These are phyloP conservation scores for Aphidius colemani DNA, from an alignment of 2,888 invertebrate genomes.

Conservation along the genomic window DNA sequence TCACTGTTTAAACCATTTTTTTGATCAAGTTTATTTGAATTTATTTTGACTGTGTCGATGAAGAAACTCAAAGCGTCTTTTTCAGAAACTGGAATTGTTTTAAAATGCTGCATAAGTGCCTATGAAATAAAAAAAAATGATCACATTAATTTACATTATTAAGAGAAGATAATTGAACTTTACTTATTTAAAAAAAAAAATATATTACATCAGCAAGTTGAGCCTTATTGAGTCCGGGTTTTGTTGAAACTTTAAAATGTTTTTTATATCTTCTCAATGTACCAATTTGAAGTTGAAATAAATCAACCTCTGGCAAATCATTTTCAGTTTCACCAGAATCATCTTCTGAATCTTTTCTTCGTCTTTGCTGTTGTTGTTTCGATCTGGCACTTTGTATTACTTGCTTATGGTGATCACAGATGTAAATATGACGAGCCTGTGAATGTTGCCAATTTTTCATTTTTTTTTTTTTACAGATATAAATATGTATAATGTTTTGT, in stretches of 20 bases:
- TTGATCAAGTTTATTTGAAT: slow-evolving; percentile 84
- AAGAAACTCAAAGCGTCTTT: slow-evolving; percentile 94
- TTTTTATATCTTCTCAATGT: slow-evolving; percentile 92
- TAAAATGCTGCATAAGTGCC: slow-evolving; percentile 94
- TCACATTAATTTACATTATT: background rate
- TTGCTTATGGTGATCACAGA: slow-evolving; percentile 95
- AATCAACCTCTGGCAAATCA: slow-evolving; percentile 90
- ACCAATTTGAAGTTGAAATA: slow-evolving; percentile 90
- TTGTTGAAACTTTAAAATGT: slow-evolving; percentile 88
- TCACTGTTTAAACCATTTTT: slow-evolving; percentile 77
- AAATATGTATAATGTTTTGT: no score
- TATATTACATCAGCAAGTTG: slow-evolving; percentile 90
- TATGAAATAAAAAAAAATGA: slow-evolving; percentile 62
- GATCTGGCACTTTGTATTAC: slow-evolving; percentile 95
- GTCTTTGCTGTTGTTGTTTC: slow-evolving; percentile 68
- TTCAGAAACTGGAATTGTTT: slow-evolving; percentile 91
- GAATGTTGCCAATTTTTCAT: slow-evolving; percentile 35
- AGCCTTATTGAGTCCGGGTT: slow-evolving; percentile 92
- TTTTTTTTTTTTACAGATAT: background rate
- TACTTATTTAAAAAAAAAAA: background rate
- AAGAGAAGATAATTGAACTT: slow-evolving; percentile 29
- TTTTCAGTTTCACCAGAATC: slow-evolving; percentile 93
- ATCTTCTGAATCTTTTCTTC: slow-evolving; percentile 91
- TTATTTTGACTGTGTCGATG: slow-evolving; percentile 94
- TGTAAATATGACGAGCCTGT: slow-evolving; percentile 92